Conservation (phyloP, 1,140 invertebrate species). For the Metaphire vulgaris region DNA sequence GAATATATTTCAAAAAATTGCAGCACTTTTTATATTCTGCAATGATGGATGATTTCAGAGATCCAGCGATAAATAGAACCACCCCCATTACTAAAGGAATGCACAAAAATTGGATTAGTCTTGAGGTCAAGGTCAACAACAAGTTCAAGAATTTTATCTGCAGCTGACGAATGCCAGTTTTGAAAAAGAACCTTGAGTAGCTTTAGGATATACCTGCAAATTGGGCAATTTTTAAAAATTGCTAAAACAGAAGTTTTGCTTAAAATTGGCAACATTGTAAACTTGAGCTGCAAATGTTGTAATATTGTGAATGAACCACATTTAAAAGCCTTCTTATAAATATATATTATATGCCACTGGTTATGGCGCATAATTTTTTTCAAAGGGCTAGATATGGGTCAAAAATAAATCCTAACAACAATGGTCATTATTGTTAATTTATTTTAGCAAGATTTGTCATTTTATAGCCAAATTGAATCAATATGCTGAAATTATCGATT, state of each 20-base stretch:
- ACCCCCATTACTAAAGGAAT: slow-evolving; percentile 74
- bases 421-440: too few relatives aligned
- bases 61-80: slow-evolving; percentile 64
- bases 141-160: slow-evolving; percentile 62
- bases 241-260: slow-evolving; percentile 10
- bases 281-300: not conserved
- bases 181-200: slow-evolving; percentile 67
- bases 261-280: not conserved
- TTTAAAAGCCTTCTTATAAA: not conserved
- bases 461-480: too few relatives aligned
- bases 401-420: too few relatives aligned
- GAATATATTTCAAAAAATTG: slow-evolving; percentile 31
- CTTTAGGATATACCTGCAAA: slow-evolving; percentile 64
- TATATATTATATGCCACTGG: too few relatives aligned
- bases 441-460: too few relatives aligned
- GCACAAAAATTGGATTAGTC: slow-evolving; percentile 67
- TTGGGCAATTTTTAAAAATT: slow-evolving; percentile 21
- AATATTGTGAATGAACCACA: not conserved
- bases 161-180: slow-evolving; percentile 61
- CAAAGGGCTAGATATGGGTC: too few relatives aligned
- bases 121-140: slow-evolving; percentile 60
- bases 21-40: slow-evolving; percentile 4
- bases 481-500: too few relatives aligned
- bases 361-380: too few relatives aligned
- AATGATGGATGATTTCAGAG: slow-evolving; percentile 41